Evolutionary conservation across 2,797 vertebrate species (phyloP), one percentile per base, ranked within the genome.

Genomic region (Thunnus albacares): DNA sequence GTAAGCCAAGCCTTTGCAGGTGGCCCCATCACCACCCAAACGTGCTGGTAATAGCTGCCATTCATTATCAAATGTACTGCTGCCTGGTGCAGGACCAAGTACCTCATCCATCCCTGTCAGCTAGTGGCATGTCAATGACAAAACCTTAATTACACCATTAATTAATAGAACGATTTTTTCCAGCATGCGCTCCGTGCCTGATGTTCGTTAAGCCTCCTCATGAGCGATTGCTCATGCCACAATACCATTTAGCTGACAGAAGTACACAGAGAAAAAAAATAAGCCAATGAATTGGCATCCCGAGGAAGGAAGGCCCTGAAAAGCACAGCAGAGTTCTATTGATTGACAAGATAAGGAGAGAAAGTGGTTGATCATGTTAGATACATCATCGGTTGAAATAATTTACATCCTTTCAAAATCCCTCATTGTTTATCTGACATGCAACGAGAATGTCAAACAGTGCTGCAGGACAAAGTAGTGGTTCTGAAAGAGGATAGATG

Each of bases 131-230:
- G 96, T 98, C 96, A 98, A 96, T 98, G 97, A 97, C 97, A 98
- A 97, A 97, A 96, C 95, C 97, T 97, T 98, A 99, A 99, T 99
- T 99, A 98, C 96, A 95, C 95, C 97, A 99, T 99, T 98, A 99
- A 99, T 99, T 99, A 99, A 99, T 97, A 96, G 96, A 96, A 97
- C 91, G 95, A 96, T 97, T 98, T 97, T 96, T 97, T 91, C 95
- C 95, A 96, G 92, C 93, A 93, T 94, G 93, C 95, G 95, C 96
- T 94, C 92, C 71, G 95, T 93, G 96, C 95, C 97, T 97, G 95
- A 95, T 96, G 95, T 96, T 97, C 95, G 96, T 97, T 97, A 97
- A 95, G 95, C 95, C 93, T 94, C 95, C 96, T 96, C 91, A 90
- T 96, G 95, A 97, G 95, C 94, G 93, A 97, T 97, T 95, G 94